Conservation (phyloP, 1,140 invertebrate genomes). For the Ridgeia piscesae region DNA sequence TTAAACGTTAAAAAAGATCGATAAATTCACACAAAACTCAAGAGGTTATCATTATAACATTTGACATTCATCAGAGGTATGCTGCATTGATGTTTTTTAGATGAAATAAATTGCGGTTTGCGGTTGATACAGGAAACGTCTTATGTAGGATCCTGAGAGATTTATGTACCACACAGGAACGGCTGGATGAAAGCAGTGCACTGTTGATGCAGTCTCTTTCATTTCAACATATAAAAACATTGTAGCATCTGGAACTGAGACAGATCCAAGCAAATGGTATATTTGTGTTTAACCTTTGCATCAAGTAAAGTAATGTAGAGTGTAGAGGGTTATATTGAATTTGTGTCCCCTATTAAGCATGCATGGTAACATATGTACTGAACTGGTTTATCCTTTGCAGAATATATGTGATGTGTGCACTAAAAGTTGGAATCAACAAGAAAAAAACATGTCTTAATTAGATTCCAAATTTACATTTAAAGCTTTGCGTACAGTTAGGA, state of each 20-base stretch:
- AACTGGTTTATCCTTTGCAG: background rate
- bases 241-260: background rate
- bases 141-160: background rate
- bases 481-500: too few relatives aligned
- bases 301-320: background rate
- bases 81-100: background rate
- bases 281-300: background rate
- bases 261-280: background rate
- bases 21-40: too few relatives aligned
- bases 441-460: background rate
- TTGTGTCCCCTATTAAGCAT: background rate
- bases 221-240: background rate
- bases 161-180: background rate
- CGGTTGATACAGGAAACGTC: background rate
- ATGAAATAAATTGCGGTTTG: background rate
- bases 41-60: too few relatives aligned
- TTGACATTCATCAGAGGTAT: too few relatives aligned
- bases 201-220: background rate
- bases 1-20: too few relatives aligned
- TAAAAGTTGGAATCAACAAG: background rate
- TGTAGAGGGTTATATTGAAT: background rate
- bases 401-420: too few relatives aligned
- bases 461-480: background rate
- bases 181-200: background rate
- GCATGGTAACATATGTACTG: background rate